Evolutionary conservation across 2,797 vertebrate species (phyloP).

Genomic region (Alosa sapidissima): DNA sequence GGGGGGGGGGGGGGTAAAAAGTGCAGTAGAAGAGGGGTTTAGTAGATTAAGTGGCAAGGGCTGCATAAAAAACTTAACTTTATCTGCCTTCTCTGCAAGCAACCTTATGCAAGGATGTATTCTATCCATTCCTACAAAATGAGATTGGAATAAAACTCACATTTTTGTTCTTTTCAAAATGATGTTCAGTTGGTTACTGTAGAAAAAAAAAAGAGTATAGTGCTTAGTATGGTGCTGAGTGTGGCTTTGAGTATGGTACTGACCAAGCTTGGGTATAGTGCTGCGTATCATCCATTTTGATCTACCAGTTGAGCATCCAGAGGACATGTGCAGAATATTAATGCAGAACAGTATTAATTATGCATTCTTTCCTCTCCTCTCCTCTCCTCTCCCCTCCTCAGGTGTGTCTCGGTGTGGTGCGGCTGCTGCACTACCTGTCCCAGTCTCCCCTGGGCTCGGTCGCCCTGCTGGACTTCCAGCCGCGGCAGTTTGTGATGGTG

Average conservation of each 20-base stretch:
- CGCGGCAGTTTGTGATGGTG: slow-evolving; percentile 88
- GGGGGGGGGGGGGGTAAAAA: too few relatives aligned
- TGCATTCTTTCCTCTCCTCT: neutral
- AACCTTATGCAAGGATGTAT: neutral
- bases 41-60: too few relatives aligned
- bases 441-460: slow-evolving; percentile 87
- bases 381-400: slow-evolving; percentile 54
- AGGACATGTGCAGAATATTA: neutral
- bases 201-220: too few relatives aligned
- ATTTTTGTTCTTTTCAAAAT: neutral
- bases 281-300: too few relatives aligned
- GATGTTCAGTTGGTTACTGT: too few relatives aligned
- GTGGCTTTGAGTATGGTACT: neutral
- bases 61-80: too few relatives aligned
- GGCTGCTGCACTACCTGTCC: slow-evolving; percentile 86
- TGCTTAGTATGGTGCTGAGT: too few relatives aligned
- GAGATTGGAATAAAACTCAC: neutral
- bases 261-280: neutral
- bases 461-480: slow-evolving; percentile 90
- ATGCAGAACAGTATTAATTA: neutral
- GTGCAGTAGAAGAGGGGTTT: too few relatives aligned
- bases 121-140: neutral
- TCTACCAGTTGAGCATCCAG: too few relatives aligned
- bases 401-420: slow-evolving; percentile 87
- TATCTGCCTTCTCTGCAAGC: neutral